Base-by-base conservation (phyloP, 2,797 vertebrate species). In the Acropternis orthonyx region DNA sequence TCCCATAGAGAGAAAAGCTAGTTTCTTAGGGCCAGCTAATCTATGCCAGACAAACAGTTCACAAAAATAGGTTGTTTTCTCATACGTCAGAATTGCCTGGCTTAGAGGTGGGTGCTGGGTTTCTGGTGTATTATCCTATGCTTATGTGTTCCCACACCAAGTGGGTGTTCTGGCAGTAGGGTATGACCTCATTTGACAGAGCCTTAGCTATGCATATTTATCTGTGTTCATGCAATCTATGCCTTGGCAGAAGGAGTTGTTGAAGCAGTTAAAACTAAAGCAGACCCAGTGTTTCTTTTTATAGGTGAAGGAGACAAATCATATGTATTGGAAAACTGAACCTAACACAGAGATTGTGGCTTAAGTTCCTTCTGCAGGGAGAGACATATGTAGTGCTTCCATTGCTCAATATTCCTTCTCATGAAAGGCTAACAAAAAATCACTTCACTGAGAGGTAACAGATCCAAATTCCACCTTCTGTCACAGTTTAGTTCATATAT, bases 41-140 rank as follows among this genome's bases (percentile, higher is more conserved):
- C 34, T 65, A 56, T 46, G 46, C 73, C 75, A 87, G 87, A 95
- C 68, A 92, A 72, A 92, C 28, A 39, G 58, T 62, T 95, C 72
- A 66, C 74, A 92, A 62, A 96, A 92, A 86, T 54, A 86, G n/a
- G 22, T 75, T 88, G 20, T 27, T 75, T 93, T 90, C 72, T 67
- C 27, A 28, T 96, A 28, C 32, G 83, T 94, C 80, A 78, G 37
- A 81, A 43, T 85, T 93, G 66, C 55, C 66, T 91, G 77, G 58
- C 58, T 65, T 92, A 91, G 62, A 88, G 36, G 39, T 32, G n/a
- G 15, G 12, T 49, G 34, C 43, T 43, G 24, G 3, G 15, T 54
- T 94, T 49, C 54, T 68, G 27, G 58, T 79, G 36, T 69, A 62
- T 69, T 73, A 32, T 39, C 34, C 43, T 66, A 44, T 22, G 39